Percentiles rank a stretch among this genome's conserved stretches.
phyloP scores from a whole-genome alignment of 2,113 vertebrate species.

The Cacatua alba region DNA sequence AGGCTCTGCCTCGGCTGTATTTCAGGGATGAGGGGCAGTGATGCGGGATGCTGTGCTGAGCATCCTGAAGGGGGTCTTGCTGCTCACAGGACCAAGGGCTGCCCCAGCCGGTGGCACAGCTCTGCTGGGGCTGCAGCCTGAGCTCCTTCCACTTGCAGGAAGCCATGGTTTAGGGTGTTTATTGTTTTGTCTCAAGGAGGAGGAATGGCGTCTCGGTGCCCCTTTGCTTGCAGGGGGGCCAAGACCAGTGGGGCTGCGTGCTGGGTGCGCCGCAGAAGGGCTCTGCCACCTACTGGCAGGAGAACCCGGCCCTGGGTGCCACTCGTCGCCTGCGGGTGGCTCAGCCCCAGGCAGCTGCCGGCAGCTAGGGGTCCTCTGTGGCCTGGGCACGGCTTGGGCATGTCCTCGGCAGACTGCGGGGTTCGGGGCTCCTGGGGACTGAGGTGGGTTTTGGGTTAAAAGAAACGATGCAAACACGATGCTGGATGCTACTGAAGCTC shows the following conservation, averaged over 20 bases:
- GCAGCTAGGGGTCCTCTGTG: rapidly evolving
- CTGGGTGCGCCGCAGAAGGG: not conserved
- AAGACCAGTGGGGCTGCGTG: not conserved
- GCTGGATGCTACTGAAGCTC: not conserved
- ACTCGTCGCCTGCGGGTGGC: not conserved
- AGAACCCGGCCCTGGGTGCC: not conserved
- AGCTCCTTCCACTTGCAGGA: not conserved
- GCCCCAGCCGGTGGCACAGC: rapidly evolving
- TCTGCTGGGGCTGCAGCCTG: not conserved
- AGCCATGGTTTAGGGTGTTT: rapidly evolving
- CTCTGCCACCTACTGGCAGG: conserved; percentile 32
- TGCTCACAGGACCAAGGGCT: rapidly evolving
- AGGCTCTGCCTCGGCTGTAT: not conserved
- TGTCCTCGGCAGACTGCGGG: not conserved
- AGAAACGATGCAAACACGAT: not conserved
- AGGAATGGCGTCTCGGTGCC: not conserved
- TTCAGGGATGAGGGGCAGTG: not conserved
- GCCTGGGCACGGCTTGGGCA: not conserved
- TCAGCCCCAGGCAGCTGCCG: not conserved
- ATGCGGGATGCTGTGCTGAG: not conserved
- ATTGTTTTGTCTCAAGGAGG: not conserved
- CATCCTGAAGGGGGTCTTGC: not conserved
- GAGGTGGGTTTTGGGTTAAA: not conserved
- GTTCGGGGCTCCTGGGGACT: not conserved
- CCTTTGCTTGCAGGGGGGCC: not conserved